Conservation (phyloP, 1,140 invertebrate species). For the Monochamus saltuarius region DNA sequence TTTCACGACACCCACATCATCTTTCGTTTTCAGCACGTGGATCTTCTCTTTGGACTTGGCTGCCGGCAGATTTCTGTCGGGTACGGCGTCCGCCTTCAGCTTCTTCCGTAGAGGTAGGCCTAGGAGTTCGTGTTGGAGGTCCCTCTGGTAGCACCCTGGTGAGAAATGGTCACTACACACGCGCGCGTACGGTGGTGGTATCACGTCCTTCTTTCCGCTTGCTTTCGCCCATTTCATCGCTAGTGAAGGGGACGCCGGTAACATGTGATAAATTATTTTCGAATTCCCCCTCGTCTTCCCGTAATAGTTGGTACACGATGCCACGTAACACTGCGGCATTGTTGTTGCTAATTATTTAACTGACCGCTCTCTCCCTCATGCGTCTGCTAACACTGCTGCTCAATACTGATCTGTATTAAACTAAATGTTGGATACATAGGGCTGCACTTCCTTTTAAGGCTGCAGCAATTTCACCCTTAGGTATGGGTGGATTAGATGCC, state of each 20-base stretch:
- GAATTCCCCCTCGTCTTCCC: slow-evolving; percentile 55
- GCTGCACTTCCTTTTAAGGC: slow-evolving; percentile 8
- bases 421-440: neutral
- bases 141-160: slow-evolving; percentile 56
- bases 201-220: slow-evolving; percentile 32
- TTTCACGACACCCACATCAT: slow-evolving; percentile 3
- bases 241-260: slow-evolving; percentile 55
- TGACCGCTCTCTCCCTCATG: too few species aligned
- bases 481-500: slow-evolving; percentile 1
- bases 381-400: neutral
- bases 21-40: slow-evolving; percentile 6
- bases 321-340: slow-evolving; percentile 60
- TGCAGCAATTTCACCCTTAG: slow-evolving; percentile 22
- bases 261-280: slow-evolving; percentile 57
- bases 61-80: slow-evolving; percentile 55
- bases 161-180: slow-evolving; percentile 60
- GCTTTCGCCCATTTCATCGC: slow-evolving; percentile 54
- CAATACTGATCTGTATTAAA: slow-evolving; percentile 6
- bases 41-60: slow-evolving; percentile 11
- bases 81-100: slow-evolving; percentile 55
- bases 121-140: slow-evolving; percentile 58
- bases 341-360: slow-evolving; percentile 10
- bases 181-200: slow-evolving; percentile 53
- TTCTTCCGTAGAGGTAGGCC: slow-evolving; percentile 56
- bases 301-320: slow-evolving; percentile 58